A percentile compares a stretch with the other conserved stretches of the same genome.
Evolutionary conservation across 2,113 vertebrate genomes (phyloP).

Genomic region (Grallaria varia): DNA sequence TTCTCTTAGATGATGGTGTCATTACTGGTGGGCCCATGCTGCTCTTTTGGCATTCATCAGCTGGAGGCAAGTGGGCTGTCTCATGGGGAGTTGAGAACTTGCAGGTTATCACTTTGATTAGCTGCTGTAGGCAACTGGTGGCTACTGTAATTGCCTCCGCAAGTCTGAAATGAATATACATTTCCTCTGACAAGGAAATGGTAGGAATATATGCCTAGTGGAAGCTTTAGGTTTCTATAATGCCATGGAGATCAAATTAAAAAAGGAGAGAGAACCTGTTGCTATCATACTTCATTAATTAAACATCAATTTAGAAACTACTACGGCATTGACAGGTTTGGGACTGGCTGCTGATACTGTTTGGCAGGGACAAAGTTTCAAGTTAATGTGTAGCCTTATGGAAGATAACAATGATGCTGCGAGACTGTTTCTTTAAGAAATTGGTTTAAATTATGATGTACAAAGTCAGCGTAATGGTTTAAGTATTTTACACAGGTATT

Average conservation of each 20-base stretch:
- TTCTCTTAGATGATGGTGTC: background rate
- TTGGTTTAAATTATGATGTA: background rate
- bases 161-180: constrained; percentile 47
- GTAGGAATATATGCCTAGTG: constrained; percentile 16
- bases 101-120: constrained; percentile 48
- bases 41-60: constrained; percentile 19
- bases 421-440: constrained; percentile 9
- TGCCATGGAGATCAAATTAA: constrained; percentile 57
- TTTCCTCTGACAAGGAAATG: constrained; percentile 34
- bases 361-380: background rate
- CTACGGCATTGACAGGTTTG: background rate
- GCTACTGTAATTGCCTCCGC: constrained; percentile 21
- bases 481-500: background rate
- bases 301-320: constrained; percentile 44
- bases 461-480: background rate
- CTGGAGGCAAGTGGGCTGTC: constrained; percentile 15
- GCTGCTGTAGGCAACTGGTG: constrained; percentile 49
- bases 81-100: constrained; percentile 35
- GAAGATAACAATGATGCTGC: background rate
- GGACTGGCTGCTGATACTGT: background rate
- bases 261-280: constrained; percentile 34
- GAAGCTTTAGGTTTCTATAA: constrained; percentile 23
- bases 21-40: background rate
- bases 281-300: constrained; percentile 44
- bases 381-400: background rate